These are phyloP conservation scores for Phylloscopus trochiloides DNA, from an alignment of 2,113 vertebrate species.

Conservation along the genomic window DNA sequence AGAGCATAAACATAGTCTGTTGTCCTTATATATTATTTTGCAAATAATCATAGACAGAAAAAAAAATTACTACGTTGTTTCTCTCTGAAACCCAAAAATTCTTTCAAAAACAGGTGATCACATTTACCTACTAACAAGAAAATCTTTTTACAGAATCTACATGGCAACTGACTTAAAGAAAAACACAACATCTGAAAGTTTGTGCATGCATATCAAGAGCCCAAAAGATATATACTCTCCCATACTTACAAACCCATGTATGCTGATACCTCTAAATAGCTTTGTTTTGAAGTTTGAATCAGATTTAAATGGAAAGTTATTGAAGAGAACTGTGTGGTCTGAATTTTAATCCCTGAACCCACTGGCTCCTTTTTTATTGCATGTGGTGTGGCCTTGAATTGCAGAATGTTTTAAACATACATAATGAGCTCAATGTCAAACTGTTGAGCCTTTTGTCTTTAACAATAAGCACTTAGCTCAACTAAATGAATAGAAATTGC, in stretches of 20 bases:
- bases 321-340: conserved; percentile 59
- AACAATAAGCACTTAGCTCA: conserved; percentile 89
- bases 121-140: not conserved
- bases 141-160: not conserved
- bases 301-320: conserved; percentile 62
- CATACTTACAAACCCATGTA: not conserved
- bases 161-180: not conserved
- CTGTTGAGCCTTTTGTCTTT: conserved; percentile 88
- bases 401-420: conserved; percentile 88
- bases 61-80: not conserved
- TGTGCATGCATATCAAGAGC: not conserved
- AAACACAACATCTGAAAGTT: not conserved
- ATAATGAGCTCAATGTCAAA: conserved; percentile 89
- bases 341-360: conserved; percentile 81
- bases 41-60: not conserved
- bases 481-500: conserved; percentile 91
- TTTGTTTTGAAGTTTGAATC: conserved; percentile 72
- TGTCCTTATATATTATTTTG: not conserved
- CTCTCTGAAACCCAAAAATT: not conserved
- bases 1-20: not conserved
- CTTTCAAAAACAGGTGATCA: not conserved
- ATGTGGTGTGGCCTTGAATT: conserved; percentile 86
- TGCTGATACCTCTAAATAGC: conserved; percentile 17
- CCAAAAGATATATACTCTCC: not conserved
- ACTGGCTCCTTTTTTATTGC: conserved; percentile 66